phyloP scores from a whole-genome alignment of 2,113 vertebrate species.

The Tyrannus savana region DNA sequence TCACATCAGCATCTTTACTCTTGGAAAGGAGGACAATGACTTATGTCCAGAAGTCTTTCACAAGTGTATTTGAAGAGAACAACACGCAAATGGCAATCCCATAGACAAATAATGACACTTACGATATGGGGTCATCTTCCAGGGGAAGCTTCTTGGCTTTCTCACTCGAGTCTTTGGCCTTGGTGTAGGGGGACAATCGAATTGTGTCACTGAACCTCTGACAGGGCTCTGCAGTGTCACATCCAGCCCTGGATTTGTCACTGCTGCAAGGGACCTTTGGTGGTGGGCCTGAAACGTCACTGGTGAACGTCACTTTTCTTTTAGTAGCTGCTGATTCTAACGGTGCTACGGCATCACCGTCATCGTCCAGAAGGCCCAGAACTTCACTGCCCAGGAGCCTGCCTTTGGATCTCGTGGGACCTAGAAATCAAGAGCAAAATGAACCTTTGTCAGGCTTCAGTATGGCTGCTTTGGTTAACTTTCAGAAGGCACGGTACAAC shows the following conservation, averaged over 20 bases:
- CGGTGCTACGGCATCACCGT: neutral
- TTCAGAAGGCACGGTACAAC: neutral
- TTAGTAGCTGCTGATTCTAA: constrained; percentile 43
- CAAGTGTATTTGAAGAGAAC: neutral
- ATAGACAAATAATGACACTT: neutral
- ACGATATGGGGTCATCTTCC: neutral
- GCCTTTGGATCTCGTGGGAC: constrained; percentile 55
- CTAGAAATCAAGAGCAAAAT: constrained; percentile 64
- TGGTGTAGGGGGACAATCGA: neutral
- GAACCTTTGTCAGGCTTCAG: neutral
- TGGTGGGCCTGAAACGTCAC: constrained; percentile 64
- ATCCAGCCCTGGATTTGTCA: neutral
- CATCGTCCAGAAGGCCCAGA: constrained; percentile 71
- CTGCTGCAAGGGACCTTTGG: constrained; percentile 24
- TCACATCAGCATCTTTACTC: neutral
- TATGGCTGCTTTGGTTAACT: neutral
- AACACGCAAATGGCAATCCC: neutral
- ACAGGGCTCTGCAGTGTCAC: neutral
- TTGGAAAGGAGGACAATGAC: neutral
- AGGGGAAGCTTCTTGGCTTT: neutral
- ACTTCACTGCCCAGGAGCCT: constrained; percentile 42
- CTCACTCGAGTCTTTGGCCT: neutral
- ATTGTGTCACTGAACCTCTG: neutral
- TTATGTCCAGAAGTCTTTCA: neutral
- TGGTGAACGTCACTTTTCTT: constrained; percentile 58